phyloP scores from a whole-genome alignment of 2,888 invertebrate species.

The Tinea pellionella region DNA sequence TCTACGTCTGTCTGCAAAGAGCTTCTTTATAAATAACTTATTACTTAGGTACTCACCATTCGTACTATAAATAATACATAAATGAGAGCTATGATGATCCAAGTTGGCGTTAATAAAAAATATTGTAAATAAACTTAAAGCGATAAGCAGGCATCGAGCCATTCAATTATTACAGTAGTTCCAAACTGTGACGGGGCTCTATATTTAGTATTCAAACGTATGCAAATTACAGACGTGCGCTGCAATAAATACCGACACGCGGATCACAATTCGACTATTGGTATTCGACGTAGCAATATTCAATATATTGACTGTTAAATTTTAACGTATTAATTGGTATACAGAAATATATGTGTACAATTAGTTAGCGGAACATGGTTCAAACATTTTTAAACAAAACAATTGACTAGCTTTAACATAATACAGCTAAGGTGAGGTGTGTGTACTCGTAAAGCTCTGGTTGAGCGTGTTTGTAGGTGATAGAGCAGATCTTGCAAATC shows the following conservation, averaged over 20 bases:
- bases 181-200: constrained; percentile 50
- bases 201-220: constrained; percentile 68
- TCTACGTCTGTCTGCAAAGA: neutral
- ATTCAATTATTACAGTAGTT: constrained; percentile 66
- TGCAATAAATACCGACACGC: constrained; percentile 67
- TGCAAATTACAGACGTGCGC: constrained; percentile 67
- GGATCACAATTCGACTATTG: constrained; percentile 68
- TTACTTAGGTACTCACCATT: constrained; percentile 22
- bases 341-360: neutral
- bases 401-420: neutral
- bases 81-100: neutral
- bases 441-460: neutral
- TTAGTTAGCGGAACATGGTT: neutral
- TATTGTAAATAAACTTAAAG: constrained; percentile 27
- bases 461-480: constrained; percentile 38
- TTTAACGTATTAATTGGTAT: neutral
- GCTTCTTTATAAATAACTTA: constrained; percentile 46
- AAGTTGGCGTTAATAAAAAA: neutral
- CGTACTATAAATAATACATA: neutral
- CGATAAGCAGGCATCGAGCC: constrained; percentile 58
- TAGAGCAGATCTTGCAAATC: constrained; percentile 59
- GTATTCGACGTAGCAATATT: constrained; percentile 51
- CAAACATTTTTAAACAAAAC: neutral
- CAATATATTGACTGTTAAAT: neutral
- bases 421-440: neutral